A percentile compares a stretch with the other conserved stretches of the same genome.
Conservation (phyloP, 2,797 vertebrate species). For the Rhabdophis nuchalis region DNA sequence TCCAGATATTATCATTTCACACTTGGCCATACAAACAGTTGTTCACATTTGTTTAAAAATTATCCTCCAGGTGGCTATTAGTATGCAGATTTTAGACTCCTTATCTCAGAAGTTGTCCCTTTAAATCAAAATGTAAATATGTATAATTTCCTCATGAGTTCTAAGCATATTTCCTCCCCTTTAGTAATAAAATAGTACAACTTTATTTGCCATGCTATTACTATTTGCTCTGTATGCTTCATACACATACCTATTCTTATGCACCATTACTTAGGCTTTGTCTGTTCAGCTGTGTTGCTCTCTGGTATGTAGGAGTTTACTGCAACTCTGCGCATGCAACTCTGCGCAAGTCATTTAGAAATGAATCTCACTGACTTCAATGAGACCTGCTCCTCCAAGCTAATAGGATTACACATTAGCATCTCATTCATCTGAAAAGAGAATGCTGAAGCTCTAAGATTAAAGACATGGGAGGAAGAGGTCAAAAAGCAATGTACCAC, state of each 20-base stretch:
- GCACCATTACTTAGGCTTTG: not conserved
- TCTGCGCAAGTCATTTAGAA: not conserved
- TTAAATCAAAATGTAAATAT: not conserved
- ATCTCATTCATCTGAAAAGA: not conserved
- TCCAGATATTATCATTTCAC: not conserved
- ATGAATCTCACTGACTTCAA: not conserved
- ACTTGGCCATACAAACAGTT: not conserved
- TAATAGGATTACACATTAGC: not conserved
- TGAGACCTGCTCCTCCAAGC: not conserved
- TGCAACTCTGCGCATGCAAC: not conserved
- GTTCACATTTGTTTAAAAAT: not conserved
- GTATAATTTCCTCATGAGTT: not conserved
- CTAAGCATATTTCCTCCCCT: not conserved
- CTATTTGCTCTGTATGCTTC: not conserved
- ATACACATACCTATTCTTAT: not conserved
- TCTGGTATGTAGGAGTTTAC: not conserved
- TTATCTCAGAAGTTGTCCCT: not conserved
- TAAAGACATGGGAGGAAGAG: not conserved
- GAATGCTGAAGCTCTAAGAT: not conserved
- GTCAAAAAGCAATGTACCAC: not conserved
- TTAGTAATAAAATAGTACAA: not conserved
- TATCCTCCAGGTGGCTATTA: not conserved
- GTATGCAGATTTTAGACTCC: not conserved
- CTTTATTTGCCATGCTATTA: not conserved
- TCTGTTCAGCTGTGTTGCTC: not conserved